Conservation (phyloP, 1,140 invertebrate genomes). For the Coptotermes formosanus region DNA sequence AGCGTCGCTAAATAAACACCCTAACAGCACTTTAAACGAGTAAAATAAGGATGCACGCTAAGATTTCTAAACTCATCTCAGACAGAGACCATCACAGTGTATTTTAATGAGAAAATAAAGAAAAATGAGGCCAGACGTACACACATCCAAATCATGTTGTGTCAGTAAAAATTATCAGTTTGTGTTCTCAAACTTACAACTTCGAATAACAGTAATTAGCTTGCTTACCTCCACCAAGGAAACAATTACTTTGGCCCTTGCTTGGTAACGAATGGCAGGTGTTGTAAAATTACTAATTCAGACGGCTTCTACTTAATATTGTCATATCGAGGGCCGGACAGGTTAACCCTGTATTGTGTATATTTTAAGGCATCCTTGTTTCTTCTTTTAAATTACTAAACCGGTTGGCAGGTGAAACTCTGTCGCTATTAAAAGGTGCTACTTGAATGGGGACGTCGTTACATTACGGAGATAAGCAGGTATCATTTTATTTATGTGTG, state of each 20-base stretch:
- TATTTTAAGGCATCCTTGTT: neutral
- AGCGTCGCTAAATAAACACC: no score
- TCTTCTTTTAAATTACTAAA: neutral
- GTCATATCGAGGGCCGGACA: neutral
- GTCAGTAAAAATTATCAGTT: neutral
- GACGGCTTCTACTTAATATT: neutral
- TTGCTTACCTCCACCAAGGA: neutral
- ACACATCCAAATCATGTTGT: no score
- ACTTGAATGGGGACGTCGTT: neutral
- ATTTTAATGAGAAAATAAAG: no score
- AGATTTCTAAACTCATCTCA: no score
- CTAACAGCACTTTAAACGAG: no score
- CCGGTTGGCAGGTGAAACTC: conserved; percentile 7
- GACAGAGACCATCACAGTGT: no score
- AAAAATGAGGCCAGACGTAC: no score
- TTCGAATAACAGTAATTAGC: neutral
- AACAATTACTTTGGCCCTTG: neutral
- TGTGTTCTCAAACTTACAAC: neutral
- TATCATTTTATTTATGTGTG: neutral
- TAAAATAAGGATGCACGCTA: no score
- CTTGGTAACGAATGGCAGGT: neutral
- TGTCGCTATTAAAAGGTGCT: neutral
- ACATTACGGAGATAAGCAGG: neutral
- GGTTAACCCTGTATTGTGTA: neutral
- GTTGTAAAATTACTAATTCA: neutral